Evolutionary conservation across 2,797 vertebrate species (phyloP), one percentile per base, ranked within the genome.

Genomic region (Pyrrhura leucotis): DNA sequence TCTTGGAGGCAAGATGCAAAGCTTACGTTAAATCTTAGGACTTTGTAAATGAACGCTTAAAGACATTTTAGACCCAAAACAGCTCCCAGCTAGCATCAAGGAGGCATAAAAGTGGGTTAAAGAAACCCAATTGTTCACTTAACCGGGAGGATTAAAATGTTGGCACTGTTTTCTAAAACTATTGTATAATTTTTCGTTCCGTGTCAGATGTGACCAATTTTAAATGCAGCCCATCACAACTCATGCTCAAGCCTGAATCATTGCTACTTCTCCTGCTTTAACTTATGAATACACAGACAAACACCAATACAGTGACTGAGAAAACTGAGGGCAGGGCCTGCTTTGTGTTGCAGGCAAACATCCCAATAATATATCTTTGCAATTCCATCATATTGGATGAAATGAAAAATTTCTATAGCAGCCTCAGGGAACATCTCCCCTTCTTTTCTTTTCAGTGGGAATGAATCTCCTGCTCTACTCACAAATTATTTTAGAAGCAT

Each of bases 401-500:
- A 0, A 88, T 42, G 25, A 83, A 96, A 88, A 66, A 51, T 84
- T 85, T 86, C 61, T 67, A 28, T 29, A 82, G 85, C 33, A 71
- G 81, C 90, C 56, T 71, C 48, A 53, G 81, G 92, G 75, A 91
- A 84, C 45, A 66, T 58, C 53, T 84, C 81, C 80, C 61, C 54
- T 84, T 88, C 61, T 54, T 88, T 89, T 75, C 66, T 22, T 85
- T 86, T 93, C 71, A 94, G 85, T 96, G 86, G 65, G 93, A 96
- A 93, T 66, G 67, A 72, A 91, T 58, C 79, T 92, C 40, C 75
- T 83, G 71, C 72, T 85, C n/a, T 48, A 42, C 44, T 95, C 87
- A 73, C 80, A 92, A 93, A 97, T 95, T 89, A 68, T 86, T 97
- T 94, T 92, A 79, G 80, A 96, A 95, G 65, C 13, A 65, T 78